Evolutionary conservation across 2,113 vertebrate species (phyloP).

Genomic region (Notiomystis cincta): DNA sequence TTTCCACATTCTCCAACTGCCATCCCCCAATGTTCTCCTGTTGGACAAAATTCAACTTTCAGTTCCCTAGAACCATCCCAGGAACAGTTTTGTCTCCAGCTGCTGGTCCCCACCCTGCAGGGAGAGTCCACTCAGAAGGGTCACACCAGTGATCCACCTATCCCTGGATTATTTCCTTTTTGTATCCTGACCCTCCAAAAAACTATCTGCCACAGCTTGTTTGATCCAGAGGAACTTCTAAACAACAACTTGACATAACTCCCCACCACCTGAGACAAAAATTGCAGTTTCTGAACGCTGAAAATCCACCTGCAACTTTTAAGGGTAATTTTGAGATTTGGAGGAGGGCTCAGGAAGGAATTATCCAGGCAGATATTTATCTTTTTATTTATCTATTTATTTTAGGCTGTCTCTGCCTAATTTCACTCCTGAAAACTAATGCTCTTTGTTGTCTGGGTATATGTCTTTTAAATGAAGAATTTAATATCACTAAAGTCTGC

Average conservation of each 20-base stretch:
- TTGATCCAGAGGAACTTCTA: not conserved
- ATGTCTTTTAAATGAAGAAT: not conserved
- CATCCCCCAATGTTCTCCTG: not conserved
- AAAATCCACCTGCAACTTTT: not conserved
- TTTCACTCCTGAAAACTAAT: conserved; percentile 9
- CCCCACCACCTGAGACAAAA: not conserved
- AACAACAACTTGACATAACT: not conserved
- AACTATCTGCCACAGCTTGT: not conserved
- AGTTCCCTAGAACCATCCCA: not conserved
- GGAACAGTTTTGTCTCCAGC: not conserved
- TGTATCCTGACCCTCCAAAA: not conserved
- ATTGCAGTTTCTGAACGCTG: not conserved
- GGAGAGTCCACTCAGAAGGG: not conserved
- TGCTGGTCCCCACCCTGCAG: not conserved
- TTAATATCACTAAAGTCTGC: not conserved
- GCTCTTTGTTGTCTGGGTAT: not conserved
- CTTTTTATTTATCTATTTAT: no score
- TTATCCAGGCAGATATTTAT: not conserved
- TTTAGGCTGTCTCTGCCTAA: not conserved
- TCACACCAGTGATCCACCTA: not conserved
- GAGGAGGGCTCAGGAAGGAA: not conserved
- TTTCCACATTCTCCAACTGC: not conserved
- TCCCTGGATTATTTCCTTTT: not conserved
- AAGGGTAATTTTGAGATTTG: not conserved
- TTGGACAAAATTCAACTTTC: not conserved